Conservation (phyloP, 2,888 invertebrate genomes). For the Zygaena filipendulae region DNA sequence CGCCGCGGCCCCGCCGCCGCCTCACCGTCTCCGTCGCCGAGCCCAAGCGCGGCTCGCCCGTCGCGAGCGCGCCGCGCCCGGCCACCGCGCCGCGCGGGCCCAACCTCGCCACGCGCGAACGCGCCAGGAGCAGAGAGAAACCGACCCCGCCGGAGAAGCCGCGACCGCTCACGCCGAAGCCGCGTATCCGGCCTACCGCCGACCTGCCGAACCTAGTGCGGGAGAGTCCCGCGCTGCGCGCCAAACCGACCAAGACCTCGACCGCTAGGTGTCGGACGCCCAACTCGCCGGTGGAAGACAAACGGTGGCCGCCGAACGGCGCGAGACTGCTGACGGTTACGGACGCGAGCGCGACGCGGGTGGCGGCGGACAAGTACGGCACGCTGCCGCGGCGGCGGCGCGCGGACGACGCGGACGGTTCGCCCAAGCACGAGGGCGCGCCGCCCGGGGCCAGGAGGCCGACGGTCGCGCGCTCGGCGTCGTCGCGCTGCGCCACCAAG, state of each 20-base stretch:
- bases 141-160: conserved; percentile 58
- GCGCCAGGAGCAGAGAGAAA: conserved; percentile 71
- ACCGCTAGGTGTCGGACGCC: conserved; percentile 71
- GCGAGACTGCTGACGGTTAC: conserved; percentile 38
- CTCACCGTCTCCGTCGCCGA: conserved; percentile 71
- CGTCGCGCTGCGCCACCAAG: conserved; percentile 46
- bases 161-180: conserved; percentile 55
- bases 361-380: conserved; percentile 78
- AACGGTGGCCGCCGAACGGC: conserved; percentile 73
- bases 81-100: conserved; percentile 59
- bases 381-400: conserved; percentile 80
- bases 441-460: conserved; percentile 46
- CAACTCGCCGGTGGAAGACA: conserved; percentile 75
- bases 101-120: conserved; percentile 63
- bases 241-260: conserved; percentile 64
- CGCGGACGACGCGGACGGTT: conserved; percentile 71
- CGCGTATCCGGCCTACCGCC: conserved; percentile 55
- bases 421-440: conserved; percentile 48
- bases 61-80: conserved; percentile 63
- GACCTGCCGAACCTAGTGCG: conserved; percentile 64
- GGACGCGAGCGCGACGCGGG: conserved; percentile 40
- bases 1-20: conserved; percentile 59
- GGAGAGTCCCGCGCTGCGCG: conserved; percentile 53
- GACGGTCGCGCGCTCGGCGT: conserved; percentile 44
- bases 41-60: conserved; percentile 56